Evolutionary conservation across 2,888 invertebrate genomes (phyloP), one percentile per base, ranked within the genome.

Genomic region (Euproctis similis): DNA sequence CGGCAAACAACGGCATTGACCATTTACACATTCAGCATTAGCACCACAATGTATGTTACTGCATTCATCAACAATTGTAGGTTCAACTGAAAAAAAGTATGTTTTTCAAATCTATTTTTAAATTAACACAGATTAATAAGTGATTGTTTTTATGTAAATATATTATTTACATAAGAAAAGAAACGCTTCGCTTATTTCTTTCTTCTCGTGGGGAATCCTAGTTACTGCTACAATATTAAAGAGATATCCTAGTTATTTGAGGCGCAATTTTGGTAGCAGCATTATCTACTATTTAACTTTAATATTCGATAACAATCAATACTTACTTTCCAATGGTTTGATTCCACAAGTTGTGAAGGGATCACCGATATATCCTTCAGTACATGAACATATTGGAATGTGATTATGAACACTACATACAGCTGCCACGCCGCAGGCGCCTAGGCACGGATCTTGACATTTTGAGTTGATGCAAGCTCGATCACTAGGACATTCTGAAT

Each of bases 381-480:
- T 75, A 53, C 94, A 94, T 4, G 88, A 85, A 59, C 94, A 95
- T 26, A 89, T 87, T 4, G 94, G 92, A 38, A 89, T 90, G 50
- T 94, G 94, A 61, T 91, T 91, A 18, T 88, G 85, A 13, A 93
- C 91, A 27, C 59, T 77, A 55, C 91, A 89, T 26, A 80, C 68
- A 24, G 92, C 86, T 37, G 81, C 78, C 30, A 86, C 52, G 26
- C 92, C 91, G 53, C 92, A 94, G 20, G 92, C 90, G 10, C 93
- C 93, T 2, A 90, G 90, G 51, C 94, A 94, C 9, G 93, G 93
- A 67, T 94, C 92, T 38, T 78, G 81, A 54, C 94, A 94, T 61
- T 87, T 91, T 28, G 90, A 88, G 39, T 89, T 88, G 26, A 94
- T 89, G 59, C 95, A 95, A 20, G 94, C 92, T 44, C 86, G 80